phyloP scores from a whole-genome alignment of 2,113 vertebrate species.

The Ceuthmochares aereus region DNA sequence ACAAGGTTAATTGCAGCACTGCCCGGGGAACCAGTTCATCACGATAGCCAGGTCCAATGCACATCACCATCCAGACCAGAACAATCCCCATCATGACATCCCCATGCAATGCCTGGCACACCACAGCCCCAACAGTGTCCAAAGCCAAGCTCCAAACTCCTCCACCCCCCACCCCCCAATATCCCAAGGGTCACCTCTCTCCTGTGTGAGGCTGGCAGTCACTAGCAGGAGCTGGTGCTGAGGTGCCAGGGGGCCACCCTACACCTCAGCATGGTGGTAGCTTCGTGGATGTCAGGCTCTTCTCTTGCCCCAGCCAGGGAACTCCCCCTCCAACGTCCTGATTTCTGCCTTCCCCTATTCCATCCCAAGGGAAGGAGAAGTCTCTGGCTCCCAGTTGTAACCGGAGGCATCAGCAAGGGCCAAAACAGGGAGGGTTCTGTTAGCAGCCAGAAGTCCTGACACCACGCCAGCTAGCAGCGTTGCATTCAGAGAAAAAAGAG shows the following conservation, averaged over 20 bases:
- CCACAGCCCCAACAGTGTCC: background rate
- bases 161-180: too few relatives aligned
- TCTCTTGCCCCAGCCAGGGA: background rate
- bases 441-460: slow-evolving; percentile 31
- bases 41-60: background rate
- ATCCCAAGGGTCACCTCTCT: background rate
- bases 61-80: background rate
- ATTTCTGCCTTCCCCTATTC: background rate
- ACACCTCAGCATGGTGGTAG: background rate
- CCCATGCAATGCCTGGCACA: background rate
- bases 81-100: rapidly evolving
- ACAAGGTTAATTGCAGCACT: rapidly evolving
- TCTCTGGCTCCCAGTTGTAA: slow-evolving; percentile 25
- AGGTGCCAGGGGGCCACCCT: background rate
- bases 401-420: slow-evolving; percentile 22
- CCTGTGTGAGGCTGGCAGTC: background rate
- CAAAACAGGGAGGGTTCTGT: slow-evolving; percentile 63
- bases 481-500: background rate
- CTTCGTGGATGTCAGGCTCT: background rate
- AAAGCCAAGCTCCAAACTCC: background rate
- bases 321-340: background rate
- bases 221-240: background rate
- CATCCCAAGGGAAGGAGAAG: background rate
- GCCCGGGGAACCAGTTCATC: background rate
- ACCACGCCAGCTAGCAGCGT: background rate